phyloP scores from a whole-genome alignment of 2,797 vertebrate genomes.

The Enoplosus armatus region DNA sequence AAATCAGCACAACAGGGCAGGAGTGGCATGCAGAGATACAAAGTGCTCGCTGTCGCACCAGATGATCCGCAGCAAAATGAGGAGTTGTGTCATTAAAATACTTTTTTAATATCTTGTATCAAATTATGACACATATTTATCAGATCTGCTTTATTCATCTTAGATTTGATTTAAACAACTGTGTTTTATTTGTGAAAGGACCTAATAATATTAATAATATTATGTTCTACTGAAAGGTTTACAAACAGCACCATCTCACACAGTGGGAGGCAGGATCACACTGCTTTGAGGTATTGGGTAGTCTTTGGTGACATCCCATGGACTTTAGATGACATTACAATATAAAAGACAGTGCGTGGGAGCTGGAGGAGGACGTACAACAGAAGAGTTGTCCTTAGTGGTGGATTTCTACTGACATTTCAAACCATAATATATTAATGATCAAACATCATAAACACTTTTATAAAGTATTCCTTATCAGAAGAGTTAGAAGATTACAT shows the following conservation, averaged over 20 bases:
- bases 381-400: accelerated
- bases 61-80: background rate
- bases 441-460: background rate
- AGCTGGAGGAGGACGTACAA: accelerated
- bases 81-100: background rate
- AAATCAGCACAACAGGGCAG: background rate
- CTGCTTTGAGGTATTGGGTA: background rate
- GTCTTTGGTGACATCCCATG: conserved; percentile 69
- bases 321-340: conserved; percentile 25
- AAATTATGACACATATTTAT: background rate
- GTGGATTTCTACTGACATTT: background rate
- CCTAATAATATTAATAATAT: too few relatives aligned
- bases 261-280: accelerated
- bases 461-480: background rate
- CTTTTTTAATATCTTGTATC: background rate
- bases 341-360: accelerated
- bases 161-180: background rate
- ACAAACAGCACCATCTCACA: background rate
- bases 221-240: background rate
- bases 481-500: background rate
- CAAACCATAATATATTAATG: background rate
- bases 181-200: background rate
- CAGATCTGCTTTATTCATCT: background rate
- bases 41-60: background rate
- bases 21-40: background rate